Evolutionary conservation across 2,113 vertebrate genomes (phyloP).

Genomic region (Struthidea cinerea): DNA sequence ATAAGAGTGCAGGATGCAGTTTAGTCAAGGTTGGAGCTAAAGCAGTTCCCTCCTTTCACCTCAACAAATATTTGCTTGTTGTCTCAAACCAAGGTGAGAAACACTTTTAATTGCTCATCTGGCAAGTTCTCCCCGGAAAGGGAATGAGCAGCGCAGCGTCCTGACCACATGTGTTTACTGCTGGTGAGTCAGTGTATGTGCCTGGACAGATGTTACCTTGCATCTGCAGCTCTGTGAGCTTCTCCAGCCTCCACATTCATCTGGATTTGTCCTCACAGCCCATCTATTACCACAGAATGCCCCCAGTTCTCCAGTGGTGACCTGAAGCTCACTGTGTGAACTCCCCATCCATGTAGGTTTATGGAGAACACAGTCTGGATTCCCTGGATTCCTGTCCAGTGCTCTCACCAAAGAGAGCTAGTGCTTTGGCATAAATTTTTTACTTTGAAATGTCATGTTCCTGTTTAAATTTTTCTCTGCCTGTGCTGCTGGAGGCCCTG

Average conservation of each 20-base stretch:
- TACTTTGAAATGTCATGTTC: not conserved
- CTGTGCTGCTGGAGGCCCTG: not conserved
- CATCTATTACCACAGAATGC: not conserved
- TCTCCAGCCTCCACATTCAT: not conserved
- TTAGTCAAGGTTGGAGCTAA: not conserved
- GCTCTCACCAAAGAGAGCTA: not conserved
- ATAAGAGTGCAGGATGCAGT: not conserved
- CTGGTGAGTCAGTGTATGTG: not conserved
- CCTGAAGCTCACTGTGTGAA: not conserved
- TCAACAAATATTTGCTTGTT: not conserved
- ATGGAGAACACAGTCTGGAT: not conserved
- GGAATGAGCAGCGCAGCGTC: not conserved
- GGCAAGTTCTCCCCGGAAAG: not conserved
- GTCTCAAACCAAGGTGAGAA: not conserved
- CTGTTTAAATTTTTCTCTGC: not conserved
- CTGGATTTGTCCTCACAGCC: not conserved
- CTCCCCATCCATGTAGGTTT: rapidly evolving
- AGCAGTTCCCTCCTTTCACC: not conserved
- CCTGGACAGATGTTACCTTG: not conserved
- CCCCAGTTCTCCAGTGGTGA: not conserved
- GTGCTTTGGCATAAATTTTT: not conserved
- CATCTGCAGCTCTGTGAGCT: not conserved
- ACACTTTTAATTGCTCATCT: not conserved
- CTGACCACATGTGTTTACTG: not conserved
- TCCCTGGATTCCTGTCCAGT: not conserved